Percentiles rank a stretch among this genome's conserved stretches.
These are phyloP conservation scores for Clinocottus analis DNA, from an alignment of 2,113 vertebrate species.

Conservation along the genomic window DNA sequence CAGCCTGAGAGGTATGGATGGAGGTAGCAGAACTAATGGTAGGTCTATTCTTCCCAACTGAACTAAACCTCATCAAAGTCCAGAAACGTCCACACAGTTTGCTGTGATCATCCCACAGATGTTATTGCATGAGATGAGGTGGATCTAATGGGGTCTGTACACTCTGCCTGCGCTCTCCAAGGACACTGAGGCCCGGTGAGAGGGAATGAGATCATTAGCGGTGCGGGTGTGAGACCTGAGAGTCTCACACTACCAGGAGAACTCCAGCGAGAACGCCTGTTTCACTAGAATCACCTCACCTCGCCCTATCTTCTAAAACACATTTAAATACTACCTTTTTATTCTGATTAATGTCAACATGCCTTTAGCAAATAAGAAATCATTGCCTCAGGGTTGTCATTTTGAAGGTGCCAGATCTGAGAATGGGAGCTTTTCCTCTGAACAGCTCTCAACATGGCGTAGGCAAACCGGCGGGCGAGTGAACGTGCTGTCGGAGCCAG, in stretches of 20 bases:
- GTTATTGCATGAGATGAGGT: slow-evolving; percentile 7
- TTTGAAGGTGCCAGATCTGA: no score
- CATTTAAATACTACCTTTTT: background rate
- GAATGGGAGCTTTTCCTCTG: no score
- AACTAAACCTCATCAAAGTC: no score
- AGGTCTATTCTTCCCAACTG: slow-evolving; percentile 19
- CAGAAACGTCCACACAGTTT: background rate
- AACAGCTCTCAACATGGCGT: no score
- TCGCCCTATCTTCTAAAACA: no score
- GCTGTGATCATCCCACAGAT: background rate
- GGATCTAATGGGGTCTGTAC: background rate
- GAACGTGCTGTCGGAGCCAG: background rate
- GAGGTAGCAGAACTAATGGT: slow-evolving; percentile 34
- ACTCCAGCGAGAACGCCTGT: no score
- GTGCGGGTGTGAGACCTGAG: slow-evolving; percentile 65
- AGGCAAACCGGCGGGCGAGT: no score
- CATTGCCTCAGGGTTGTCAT: background rate
- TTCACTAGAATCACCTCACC: no score
- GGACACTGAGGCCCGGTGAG: background rate
- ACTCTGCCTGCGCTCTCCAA: background rate
- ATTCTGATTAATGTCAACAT: background rate
- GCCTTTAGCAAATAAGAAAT: background rate
- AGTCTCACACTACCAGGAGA: background rate
- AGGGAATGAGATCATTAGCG: slow-evolving; percentile 33
- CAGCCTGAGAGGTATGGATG: slow-evolving; percentile 44